These are phyloP conservation scores for Dipodomys ordii DNA, from an alignment of 2,113 vertebrate species.

Conservation along the genomic window DNA sequence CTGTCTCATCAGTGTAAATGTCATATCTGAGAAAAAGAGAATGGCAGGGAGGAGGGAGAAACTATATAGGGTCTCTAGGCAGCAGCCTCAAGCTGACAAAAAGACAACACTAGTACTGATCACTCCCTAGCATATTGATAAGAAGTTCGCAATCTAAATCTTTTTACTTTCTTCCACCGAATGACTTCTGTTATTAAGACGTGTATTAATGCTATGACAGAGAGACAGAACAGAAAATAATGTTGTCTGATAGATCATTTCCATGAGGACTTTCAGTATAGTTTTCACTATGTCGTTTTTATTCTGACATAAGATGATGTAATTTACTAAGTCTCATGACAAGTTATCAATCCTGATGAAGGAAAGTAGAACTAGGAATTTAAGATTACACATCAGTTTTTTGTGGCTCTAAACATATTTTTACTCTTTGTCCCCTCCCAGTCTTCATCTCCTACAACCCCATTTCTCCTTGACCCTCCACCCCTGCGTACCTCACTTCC, in stretches of 20 bases:
- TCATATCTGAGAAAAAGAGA: background rate
- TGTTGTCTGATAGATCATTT: background rate
- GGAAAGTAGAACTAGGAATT: background rate
- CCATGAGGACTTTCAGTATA: background rate
- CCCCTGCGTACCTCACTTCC: background rate
- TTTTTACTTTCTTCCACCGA: conserved; percentile 5
- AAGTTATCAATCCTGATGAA: background rate
- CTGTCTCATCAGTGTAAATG: background rate
- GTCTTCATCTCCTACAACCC: no score
- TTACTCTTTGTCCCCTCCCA: background rate
- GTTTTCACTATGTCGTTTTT: background rate
- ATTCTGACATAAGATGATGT: background rate
- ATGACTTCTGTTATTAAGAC: conserved; percentile 14
- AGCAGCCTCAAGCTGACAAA: background rate
- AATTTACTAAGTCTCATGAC: background rate
- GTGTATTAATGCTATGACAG: no score
- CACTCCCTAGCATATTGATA: background rate
- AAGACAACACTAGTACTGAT: background rate
- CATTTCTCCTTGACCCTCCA: no score
- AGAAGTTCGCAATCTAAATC: background rate
- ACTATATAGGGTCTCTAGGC: background rate
- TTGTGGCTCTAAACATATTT: background rate
- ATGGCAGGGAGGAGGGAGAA: background rate
- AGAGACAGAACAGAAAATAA: no score
- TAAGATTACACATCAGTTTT: conserved; percentile 15